These are phyloP conservation scores for Forbesichthys papilliferus DNA, from an alignment of 2,113 vertebrate species.

Conservation along the genomic window DNA sequence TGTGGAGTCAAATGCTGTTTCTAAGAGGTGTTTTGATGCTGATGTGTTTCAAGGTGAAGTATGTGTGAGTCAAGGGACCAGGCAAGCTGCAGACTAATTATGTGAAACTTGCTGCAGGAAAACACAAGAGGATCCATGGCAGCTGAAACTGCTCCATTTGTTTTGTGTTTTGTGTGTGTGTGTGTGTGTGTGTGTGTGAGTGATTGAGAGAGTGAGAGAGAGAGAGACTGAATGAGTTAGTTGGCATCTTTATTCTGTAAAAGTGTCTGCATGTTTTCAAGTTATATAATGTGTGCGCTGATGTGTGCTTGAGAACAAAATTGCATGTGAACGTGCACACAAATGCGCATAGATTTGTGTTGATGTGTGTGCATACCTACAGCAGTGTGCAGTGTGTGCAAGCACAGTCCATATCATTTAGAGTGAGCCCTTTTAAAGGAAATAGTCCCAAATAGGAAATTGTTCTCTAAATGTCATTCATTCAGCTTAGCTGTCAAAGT, in stretches of 20 bases:
- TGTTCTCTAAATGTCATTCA: conserved; percentile 83
- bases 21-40: conserved; percentile 3
- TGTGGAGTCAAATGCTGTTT: not conserved
- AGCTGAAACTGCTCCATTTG: conserved; percentile 50
- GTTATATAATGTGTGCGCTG: not conserved
- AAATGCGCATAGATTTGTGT: not conserved
- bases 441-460: conserved; percentile 74
- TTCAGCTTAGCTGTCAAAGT: conserved; percentile 73
- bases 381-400: conserved; percentile 1
- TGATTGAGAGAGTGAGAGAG: not conserved
- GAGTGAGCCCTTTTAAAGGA: conserved; percentile 64
- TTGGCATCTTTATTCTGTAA: too few species aligned
- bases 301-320: not conserved
- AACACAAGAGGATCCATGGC: conserved; percentile 35
- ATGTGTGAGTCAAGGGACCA: conserved; percentile 23
- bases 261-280: not conserved
- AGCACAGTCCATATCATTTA: conserved; percentile 17
- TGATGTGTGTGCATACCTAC: not conserved
- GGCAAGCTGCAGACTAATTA: conserved; percentile 54
- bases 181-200: conserved; percentile 17
- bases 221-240: not conserved
- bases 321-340: too few species aligned
- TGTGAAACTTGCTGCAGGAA: conserved; percentile 39
- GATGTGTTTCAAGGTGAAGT: conserved; percentile 38
- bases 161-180: conserved; percentile 39